Base-by-base conservation (phyloP, 2,888 invertebrate genomes). In the Embidobia sp. region DNA sequence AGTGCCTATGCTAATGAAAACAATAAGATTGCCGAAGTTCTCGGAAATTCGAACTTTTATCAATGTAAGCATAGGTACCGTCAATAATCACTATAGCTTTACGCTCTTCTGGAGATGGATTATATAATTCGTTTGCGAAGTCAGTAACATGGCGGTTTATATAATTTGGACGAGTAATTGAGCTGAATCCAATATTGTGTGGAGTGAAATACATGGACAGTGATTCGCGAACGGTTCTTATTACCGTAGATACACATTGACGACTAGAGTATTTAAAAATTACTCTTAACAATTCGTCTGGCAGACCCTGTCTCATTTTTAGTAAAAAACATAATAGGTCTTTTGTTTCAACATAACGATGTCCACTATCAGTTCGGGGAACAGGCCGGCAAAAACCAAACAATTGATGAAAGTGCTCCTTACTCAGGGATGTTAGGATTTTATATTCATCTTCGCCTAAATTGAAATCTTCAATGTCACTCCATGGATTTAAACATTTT, bases 231-330 rank as follows among this genome's bases (percentile, higher is more conserved):
- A 46, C 46, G 3, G 46, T 46, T 2, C 6, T 5, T 7, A 57
- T 22, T 6, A n/a, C 44, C 7, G 22, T 16, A 11, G 48, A 64
- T 8, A 48, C 37, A 6, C 37, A 19, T 42, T 69, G 53, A 16
- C 75, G 48, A 8, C 8, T 46, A 1, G 16, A 11, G 27, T 51
- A 64, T 3, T n/a, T 11, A 49, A 64, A 73, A 7, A 73, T 64
- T 19, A 49, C 31, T 33, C 19, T 33, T 8, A 63, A 37, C 40
- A 55, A 55, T 2, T 49, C 49, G 19, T 55, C 37, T 3, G 55
- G 3, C 42, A 10, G 0, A 16, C 48, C 48, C n/a, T 66, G 66
- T 8, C 61, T 53, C 2, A 77, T 1, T 19, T 72, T 77, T 22
- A 64, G 66, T 8, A 66, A 16, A 29, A 48, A 48, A 7, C 27